Conservation (phyloP, 1,140 invertebrate genomes). For the Drosophila dunni region DNA sequence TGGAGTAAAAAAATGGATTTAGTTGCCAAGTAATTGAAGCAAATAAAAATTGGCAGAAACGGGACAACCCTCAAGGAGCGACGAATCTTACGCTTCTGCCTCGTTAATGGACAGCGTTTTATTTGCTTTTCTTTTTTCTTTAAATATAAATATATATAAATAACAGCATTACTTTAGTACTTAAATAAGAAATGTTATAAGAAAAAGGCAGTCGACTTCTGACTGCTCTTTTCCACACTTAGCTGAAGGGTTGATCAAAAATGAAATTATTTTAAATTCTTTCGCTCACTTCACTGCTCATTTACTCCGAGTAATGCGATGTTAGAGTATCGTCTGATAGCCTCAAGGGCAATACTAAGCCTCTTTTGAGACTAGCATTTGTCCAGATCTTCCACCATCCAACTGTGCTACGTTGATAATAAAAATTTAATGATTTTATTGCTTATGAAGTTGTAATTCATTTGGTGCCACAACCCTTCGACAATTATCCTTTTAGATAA, state of each 20-base stretch:
- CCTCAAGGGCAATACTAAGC: constrained; percentile 21
- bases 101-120: constrained; percentile 57
- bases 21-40: constrained; percentile 57
- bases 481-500: constrained; percentile 81
- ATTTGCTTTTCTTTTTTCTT: constrained; percentile 46
- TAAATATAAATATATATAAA: constrained; percentile 68
- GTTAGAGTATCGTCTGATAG: neutral
- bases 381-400: constrained; percentile 6
- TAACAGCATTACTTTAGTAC: constrained; percentile 38
- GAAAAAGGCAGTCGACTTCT: neutral
- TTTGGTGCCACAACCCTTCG: constrained; percentile 69
- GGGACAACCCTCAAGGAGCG: constrained; percentile 11
- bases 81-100: neutral
- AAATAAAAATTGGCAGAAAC: constrained; percentile 45
- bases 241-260: neutral
- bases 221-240: neutral
- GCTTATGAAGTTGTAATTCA: constrained; percentile 82
- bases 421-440: constrained; percentile 82
- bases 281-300: neutral
- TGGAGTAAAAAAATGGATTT: constrained; percentile 40
- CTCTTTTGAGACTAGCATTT: constrained; percentile 45
- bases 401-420: constrained; percentile 51
- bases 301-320: neutral
- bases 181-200: constrained; percentile 27
- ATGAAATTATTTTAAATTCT: neutral